A percentile compares a stretch with the other conserved stretches of the same genome.
Evolutionary conservation across 35 echinoderm and acorn worm genomes (phyloP).

Genomic region (Lytechinus pictus): DNA sequence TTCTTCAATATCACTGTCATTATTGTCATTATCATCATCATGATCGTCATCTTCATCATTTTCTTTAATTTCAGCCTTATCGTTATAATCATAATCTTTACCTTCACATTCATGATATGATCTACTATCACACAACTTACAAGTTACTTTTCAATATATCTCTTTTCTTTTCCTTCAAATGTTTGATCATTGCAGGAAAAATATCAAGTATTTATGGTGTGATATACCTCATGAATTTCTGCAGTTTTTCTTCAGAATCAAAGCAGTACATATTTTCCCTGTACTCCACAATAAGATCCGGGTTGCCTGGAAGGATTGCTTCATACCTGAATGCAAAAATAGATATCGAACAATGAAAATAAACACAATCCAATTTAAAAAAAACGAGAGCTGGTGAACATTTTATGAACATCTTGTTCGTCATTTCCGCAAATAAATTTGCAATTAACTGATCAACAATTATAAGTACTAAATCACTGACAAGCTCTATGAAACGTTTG

Average conservation of each 20-base stretch:
- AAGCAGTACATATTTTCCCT: constrained; percentile 87
- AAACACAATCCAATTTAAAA: too few relatives aligned
- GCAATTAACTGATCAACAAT: too few relatives aligned
- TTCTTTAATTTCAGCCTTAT: background rate
- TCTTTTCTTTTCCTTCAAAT: too few relatives aligned
- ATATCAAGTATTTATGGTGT: background rate
- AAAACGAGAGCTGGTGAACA: too few relatives aligned
- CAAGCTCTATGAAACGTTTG: too few relatives aligned
- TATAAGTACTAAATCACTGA: too few relatives aligned
- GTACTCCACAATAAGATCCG: constrained; percentile 93
- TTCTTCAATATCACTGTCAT: background rate
- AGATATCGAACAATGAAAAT: too few relatives aligned
- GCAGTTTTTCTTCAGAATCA: constrained; percentile 80
- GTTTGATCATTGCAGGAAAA: background rate
- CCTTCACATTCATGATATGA: background rate
- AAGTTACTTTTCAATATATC: background rate
- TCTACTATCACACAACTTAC: background rate
- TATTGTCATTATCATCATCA: too few relatives aligned
- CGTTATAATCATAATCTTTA: background rate
- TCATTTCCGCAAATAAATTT: too few relatives aligned
- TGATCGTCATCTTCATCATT: too few relatives aligned
- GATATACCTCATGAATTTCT: constrained; percentile 91
- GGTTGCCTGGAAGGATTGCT: constrained; percentile 88
- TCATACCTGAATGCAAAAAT: constrained; percentile 76
- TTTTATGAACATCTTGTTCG: too few relatives aligned